Conservation (phyloP, 1,140 invertebrate species). For the Lepidostoma basale region DNA sequence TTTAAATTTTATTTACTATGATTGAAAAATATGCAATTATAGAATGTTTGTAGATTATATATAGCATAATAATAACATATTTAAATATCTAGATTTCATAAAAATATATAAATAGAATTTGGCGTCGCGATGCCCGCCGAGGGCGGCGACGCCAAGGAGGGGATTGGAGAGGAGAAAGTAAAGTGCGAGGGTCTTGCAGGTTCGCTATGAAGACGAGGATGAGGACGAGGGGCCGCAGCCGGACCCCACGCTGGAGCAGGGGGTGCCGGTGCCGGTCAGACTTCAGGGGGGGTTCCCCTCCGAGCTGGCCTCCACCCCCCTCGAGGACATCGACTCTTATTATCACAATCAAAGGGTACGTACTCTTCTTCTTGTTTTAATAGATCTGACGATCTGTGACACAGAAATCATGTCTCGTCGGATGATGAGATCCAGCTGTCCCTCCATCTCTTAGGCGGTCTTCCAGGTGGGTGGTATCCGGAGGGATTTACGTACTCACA, state of each 20-base stretch:
- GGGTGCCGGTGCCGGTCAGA: constrained; percentile 85
- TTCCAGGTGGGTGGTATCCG: neutral
- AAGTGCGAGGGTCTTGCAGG: constrained; percentile 60
- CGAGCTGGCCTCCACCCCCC: constrained; percentile 89
- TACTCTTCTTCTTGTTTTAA: no score
- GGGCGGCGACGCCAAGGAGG: neutral
- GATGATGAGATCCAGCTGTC: no score
- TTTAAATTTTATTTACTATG: no score
- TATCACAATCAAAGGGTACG: constrained; percentile 90
- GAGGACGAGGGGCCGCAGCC: constrained; percentile 94
- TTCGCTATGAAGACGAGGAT: constrained; percentile 94
- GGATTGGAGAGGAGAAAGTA: neutral
- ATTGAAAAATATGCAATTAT: no score
- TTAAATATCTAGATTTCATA: neutral
- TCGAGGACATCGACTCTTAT: constrained; percentile 94
- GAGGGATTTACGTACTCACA: no score
- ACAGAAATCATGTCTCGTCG: no score
- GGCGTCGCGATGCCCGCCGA: no score
- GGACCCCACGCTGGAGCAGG: constrained; percentile 91
- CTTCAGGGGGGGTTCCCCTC: constrained; percentile 88
- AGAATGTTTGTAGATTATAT: no score
- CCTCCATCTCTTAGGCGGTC: no score
- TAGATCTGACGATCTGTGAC: no score
- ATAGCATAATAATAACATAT: no score
- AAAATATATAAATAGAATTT: neutral